Conservation (phyloP, 2,888 invertebrate genomes). For the Allophyes oxyacanthae region DNA sequence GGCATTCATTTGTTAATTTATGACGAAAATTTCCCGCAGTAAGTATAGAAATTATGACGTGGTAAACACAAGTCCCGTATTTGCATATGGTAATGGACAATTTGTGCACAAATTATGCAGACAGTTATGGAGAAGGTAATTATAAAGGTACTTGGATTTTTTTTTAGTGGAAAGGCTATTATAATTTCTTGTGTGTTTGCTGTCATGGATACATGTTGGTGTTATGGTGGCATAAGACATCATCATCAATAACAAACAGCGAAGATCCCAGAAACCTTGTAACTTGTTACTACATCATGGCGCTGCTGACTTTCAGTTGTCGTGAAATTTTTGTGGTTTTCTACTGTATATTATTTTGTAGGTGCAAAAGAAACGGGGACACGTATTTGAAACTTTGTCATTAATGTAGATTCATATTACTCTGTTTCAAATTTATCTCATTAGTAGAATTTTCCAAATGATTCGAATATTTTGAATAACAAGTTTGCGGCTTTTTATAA, state of each 20-base stretch:
- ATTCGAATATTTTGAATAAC: too few species aligned
- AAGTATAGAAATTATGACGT: constrained; percentile 23
- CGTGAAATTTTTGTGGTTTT: background rate
- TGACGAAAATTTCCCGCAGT: constrained; percentile 15
- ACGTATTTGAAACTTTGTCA: too few species aligned
- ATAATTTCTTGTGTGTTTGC: constrained; percentile 17
- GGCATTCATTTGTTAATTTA: constrained; percentile 28
- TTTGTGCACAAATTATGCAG: constrained; percentile 37
- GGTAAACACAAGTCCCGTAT: constrained; percentile 39
- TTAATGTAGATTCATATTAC: too few species aligned
- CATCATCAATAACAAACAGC: constrained; percentile 1
- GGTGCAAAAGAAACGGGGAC: too few species aligned
- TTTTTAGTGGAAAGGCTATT: constrained; percentile 15
- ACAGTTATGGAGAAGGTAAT: constrained; percentile 27
- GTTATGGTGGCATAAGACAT: constrained; percentile 4
- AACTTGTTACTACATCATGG: constrained; percentile 20
- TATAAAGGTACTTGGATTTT: constrained; percentile 21
- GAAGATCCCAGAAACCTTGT: constrained; percentile 41
- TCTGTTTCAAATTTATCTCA: too few species aligned
- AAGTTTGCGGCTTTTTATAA: background rate
- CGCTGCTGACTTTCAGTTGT: background rate
- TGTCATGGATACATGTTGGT: constrained; percentile 14
- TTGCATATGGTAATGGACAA: constrained; percentile 43
- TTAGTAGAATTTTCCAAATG: too few species aligned
- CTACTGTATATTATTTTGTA: background rate